Conservation (phyloP, 2,888 invertebrate species). For the Lasiommata megera region DNA sequence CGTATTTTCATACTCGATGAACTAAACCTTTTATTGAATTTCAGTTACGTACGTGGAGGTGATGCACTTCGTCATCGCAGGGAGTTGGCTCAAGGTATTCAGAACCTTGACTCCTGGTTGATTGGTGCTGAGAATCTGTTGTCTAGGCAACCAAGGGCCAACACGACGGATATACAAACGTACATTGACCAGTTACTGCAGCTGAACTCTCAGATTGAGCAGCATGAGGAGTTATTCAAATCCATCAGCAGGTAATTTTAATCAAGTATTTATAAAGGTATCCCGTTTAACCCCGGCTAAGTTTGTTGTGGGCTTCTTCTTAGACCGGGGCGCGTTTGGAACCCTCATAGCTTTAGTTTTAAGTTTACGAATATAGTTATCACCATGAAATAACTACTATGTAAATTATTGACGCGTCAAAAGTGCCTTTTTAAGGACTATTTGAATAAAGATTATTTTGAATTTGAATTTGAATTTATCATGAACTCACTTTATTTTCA, state of each 20-base stretch:
- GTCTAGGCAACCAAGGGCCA: conserved; percentile 86
- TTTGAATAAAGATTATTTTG: no score
- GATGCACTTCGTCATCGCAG: conserved; percentile 91
- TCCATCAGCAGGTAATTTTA: conserved; percentile 86
- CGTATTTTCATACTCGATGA: background rate
- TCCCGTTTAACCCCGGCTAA: background rate
- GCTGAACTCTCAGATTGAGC: conserved; percentile 90
- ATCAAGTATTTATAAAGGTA: background rate
- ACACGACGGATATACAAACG: conserved; percentile 88
- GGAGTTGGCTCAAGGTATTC: conserved; percentile 88
- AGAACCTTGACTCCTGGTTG: conserved; percentile 90
- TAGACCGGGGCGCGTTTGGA: no score
- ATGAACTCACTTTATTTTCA: no score
- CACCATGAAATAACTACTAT: no score
- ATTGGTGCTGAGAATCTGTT: conserved; percentile 87
- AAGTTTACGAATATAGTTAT: no score
- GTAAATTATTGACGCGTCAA: no score
- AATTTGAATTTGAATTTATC: no score
- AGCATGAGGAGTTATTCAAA: conserved; percentile 94
- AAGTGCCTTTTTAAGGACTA: no score
- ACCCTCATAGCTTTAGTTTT: no score
- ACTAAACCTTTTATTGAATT: background rate
- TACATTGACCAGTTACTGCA: conserved; percentile 90
- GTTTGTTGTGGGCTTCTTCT: no score
- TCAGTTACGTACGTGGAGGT: conserved; percentile 89